Conservation (phyloP, 1,140 invertebrate species). For the Drosophila equinoxialis region DNA sequence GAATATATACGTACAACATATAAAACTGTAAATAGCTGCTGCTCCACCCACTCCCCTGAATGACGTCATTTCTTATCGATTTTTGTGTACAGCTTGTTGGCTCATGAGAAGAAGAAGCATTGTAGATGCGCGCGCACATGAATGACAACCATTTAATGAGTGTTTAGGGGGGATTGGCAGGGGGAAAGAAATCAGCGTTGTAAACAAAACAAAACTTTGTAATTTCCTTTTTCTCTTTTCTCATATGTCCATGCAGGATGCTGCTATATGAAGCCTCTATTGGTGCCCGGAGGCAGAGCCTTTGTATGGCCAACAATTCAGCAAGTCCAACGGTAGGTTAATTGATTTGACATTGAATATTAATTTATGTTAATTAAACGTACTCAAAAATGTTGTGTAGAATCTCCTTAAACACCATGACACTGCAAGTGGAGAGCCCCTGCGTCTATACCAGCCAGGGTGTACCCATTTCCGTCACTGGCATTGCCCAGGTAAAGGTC, state of each 20-base stretch:
- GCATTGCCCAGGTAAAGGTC: constrained; percentile 98
- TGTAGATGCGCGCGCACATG: constrained; percentile 44
- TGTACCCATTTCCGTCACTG: constrained; percentile 98
- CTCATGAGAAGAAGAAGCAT: constrained; percentile 16
- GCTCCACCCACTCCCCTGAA: constrained; percentile 41
- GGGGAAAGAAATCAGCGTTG: constrained; percentile 21
- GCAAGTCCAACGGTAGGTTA: constrained; percentile 92
- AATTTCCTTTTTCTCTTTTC: constrained; percentile 23
- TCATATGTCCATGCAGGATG: constrained; percentile 87
- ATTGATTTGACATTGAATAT: constrained; percentile 28
- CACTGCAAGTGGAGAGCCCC: constrained; percentile 94
- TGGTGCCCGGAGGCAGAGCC: constrained; percentile 96
- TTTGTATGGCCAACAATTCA: constrained; percentile 98
- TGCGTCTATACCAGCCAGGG: constrained; percentile 98
- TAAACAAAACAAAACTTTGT: constrained; percentile 48
- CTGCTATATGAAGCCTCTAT: constrained; percentile 93
- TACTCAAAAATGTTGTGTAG: constrained; percentile 83
- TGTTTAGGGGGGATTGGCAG: background rate
- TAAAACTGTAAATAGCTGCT: constrained; percentile 30
- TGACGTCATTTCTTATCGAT: constrained; percentile 76
- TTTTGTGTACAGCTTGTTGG: constrained; percentile 59
- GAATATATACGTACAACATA: constrained; percentile 21
- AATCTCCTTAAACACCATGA: constrained; percentile 98
- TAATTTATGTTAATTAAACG: background rate
- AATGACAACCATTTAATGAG: no score